A percentile compares a stretch with the other conserved stretches of the same genome.
Evolutionary conservation across 2,113 vertebrate species (phyloP).

Genomic region (Indicator maculatus): DNA sequence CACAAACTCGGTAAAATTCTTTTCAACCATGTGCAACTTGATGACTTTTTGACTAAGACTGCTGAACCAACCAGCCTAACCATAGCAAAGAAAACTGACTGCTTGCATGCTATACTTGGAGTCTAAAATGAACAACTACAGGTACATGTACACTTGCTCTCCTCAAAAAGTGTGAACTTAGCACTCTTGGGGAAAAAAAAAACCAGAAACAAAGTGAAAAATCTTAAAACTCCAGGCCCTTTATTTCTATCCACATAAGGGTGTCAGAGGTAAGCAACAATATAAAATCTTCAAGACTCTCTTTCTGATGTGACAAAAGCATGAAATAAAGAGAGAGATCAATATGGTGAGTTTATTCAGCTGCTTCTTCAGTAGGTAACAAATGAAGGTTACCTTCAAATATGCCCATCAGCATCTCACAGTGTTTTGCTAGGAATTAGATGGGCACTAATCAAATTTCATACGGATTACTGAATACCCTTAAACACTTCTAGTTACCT

Average conservation of each 20-base stretch:
- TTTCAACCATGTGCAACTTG: neutral
- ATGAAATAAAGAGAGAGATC: neutral
- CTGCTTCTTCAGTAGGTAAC: neutral
- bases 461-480: neutral
- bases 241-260: neutral
- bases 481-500: slow-evolving; percentile 8
- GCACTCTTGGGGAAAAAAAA: neutral
- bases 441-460: neutral
- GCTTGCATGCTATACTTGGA: neutral
- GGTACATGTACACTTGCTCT: neutral
- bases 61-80: neutral
- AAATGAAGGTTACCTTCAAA: neutral
- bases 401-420: neutral
- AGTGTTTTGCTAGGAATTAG: neutral
- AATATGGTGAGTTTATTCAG: neutral
- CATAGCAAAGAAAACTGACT: neutral
- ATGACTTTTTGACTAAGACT: neutral
- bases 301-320: neutral
- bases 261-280: neutral
- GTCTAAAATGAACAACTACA: neutral
- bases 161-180: neutral
- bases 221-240: neutral
- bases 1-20: neutral
- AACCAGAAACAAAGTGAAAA: neutral
- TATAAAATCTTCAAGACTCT: neutral